Percentiles rank a stretch among this genome's conserved stretches.
phyloP scores from a whole-genome alignment of 1,140 invertebrate genomes.

The Euwallacea fornicatus region DNA sequence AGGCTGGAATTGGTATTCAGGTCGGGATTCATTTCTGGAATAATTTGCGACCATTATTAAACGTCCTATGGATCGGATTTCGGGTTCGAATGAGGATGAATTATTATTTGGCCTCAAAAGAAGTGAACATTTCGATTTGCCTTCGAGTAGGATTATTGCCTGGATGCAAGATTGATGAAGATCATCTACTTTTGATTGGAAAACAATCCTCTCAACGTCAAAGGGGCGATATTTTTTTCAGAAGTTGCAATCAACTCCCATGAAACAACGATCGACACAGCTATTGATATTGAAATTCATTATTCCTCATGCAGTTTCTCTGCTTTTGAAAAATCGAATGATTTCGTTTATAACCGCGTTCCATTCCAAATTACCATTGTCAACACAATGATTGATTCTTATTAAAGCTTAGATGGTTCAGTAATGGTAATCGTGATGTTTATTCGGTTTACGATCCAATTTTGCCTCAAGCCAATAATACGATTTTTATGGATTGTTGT shows the following conservation, averaged over 20 bases:
- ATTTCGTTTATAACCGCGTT: neutral
- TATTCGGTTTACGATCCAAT: neutral
- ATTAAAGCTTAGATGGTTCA: neutral
- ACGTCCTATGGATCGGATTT: constrained; percentile 16
- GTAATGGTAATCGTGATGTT: neutral
- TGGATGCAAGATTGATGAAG: no score
- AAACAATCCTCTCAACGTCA: no score
- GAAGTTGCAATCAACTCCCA: no score
- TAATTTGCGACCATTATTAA: constrained; percentile 26
- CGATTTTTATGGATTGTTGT: neutral
- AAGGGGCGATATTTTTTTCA: no score
- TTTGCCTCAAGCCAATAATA: neutral
- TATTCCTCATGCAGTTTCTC: no score
- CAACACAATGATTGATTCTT: neutral
- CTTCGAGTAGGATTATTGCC: no score
- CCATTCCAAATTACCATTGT: neutral
- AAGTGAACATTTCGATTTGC: no score
- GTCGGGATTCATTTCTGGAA: constrained; percentile 11
- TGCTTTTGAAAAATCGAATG: no score
- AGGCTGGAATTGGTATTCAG: constrained; percentile 28
- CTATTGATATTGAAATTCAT: no score
- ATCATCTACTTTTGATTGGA: no score
- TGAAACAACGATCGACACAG: no score
- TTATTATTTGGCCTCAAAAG: neutral
- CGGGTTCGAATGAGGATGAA: constrained; percentile 8